Percentiles rank a stretch among this genome's conserved stretches.
These are phyloP conservation scores for Neogale vison DNA, from an alignment of 2,113 vertebrate genomes.

Conservation along the genomic window DNA sequence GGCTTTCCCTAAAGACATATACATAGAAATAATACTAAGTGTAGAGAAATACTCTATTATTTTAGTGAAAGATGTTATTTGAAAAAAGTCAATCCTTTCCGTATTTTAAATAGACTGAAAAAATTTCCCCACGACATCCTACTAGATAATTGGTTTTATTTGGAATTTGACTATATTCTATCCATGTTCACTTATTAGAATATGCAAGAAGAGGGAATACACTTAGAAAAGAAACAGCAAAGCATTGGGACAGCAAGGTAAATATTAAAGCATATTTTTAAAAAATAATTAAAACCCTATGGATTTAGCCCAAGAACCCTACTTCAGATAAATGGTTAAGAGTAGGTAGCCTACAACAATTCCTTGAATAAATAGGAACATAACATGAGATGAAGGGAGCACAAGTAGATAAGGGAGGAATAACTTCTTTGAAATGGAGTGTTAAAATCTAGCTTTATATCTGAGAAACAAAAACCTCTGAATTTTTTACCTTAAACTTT, in stretches of 20 bases:
- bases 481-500: not conserved
- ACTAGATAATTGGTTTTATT: not conserved
- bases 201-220: not conserved
- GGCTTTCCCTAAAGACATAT: not conserved
- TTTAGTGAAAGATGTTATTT: not conserved
- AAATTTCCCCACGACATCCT: not conserved
- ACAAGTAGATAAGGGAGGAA: not conserved
- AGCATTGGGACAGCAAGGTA: not conserved
- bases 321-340: not conserved
- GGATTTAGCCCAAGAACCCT: not conserved
- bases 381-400: not conserved
- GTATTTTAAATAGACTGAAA: not conserved
- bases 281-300: not conserved
- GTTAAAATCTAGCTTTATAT: not conserved
- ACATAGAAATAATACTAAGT: not conserved
- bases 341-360: not conserved
- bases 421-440: not conserved
- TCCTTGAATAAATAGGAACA: not conserved
- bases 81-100: not conserved
- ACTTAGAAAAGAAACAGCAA: not conserved
- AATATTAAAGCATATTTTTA: not conserved
- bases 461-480: not conserved
- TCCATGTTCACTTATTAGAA: not conserved
- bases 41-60: not conserved
- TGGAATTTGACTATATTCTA: not conserved